Conservation (phyloP, 2,888 invertebrate species). For the Acronicta psi region DNA sequence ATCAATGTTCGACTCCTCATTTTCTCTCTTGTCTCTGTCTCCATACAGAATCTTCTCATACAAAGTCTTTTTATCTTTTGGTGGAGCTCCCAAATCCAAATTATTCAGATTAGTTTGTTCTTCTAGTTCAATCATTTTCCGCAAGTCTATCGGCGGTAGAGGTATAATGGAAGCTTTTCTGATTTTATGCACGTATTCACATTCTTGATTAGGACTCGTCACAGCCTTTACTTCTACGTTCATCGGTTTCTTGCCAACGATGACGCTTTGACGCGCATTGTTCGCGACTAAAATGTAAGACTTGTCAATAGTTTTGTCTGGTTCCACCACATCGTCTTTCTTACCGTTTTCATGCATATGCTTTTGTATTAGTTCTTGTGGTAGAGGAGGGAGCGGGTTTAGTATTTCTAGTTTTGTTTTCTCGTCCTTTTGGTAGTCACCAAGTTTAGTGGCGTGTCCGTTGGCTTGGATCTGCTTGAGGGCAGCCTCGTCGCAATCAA, state of each 20-base stretch:
- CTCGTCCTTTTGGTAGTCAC: conserved; percentile 57
- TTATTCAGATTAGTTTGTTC: conserved; percentile 67
- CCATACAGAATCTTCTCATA: conserved; percentile 84
- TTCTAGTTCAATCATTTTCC: conserved; percentile 75
- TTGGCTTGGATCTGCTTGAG: conserved; percentile 63
- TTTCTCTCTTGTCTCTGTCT: conserved; percentile 65
- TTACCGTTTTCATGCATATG: conserved; percentile 65
- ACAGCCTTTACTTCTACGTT: conserved; percentile 59
- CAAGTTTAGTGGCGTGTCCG: conserved; percentile 37
- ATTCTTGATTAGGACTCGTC: conserved; percentile 65
- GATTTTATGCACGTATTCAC: conserved; percentile 84
- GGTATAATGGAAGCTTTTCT: conserved; percentile 76
- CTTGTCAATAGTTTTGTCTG: conserved; percentile 59
- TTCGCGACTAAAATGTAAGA: conserved; percentile 84
- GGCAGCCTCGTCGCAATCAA: conserved; percentile 75
- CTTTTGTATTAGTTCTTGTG: conserved; percentile 75
- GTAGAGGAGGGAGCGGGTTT: conserved; percentile 79
- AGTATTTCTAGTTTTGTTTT: conserved; percentile 73
- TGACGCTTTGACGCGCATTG: conserved; percentile 83
- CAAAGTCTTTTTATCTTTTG: conserved; percentile 79
- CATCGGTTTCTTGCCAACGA: conserved; percentile 73
- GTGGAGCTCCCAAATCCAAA: conserved; percentile 70
- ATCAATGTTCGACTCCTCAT: conserved; percentile 60
- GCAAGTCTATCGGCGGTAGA: conserved; percentile 80
- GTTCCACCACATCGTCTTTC: conserved; percentile 20